Base-by-base conservation (phyloP, 35 echinoderm and acorn worm genomes). In the Patiria miniata region DNA sequence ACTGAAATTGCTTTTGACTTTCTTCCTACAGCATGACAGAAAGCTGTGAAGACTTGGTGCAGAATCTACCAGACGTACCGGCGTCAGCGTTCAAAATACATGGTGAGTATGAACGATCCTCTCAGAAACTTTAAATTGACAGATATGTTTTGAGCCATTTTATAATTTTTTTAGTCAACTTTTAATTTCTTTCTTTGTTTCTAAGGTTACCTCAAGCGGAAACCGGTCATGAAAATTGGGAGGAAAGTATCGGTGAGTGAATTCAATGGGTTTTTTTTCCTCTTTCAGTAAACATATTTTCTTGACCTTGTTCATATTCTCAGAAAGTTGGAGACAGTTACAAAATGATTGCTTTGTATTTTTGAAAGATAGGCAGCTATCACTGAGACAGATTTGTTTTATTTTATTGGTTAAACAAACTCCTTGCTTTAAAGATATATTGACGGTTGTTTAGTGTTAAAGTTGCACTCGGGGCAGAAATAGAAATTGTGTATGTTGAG, bases 241-340 rank as follows among this genome's bases (percentile, higher is more conserved):
- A 88, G 86, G 82, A 99, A 99, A 81, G 77, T 94, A 33, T 99
- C 96, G n/a, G 96, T 95, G 88, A 95, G 93, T 95, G 51, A 83
- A n/a, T 30, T 40, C 79, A 53, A n/a, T n/a, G 12, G 42, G 4
- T 12, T 47, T 47, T 47, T 6, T 47, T 47, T 47, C 12, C 42
- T 47, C 42, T 12, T 6, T 47, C 12, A 6, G 4, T 47, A 47
- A 47, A n/a, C n/a, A n/a, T n/a, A n/a, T n/a, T n/a, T n/a, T n/a
- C n/a, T n/a, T n/a, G n/a, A n/a, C n/a, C n/a, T n/a, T n/a, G n/a
- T n/a, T n/a, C n/a, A n/a, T n/a, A n/a, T n/a, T n/a, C n/a, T n/a
- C n/a, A n/a, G n/a, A n/a, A n/a, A n/a, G n/a, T n/a, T n/a, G n/a
- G n/a, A n/a, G n/a, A n/a, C n/a, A n/a, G n/a, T n/a, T n/a, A n/a